These are phyloP conservation scores for Diaphora mendica DNA, from an alignment of 2,888 invertebrate species.

Conservation along the genomic window DNA sequence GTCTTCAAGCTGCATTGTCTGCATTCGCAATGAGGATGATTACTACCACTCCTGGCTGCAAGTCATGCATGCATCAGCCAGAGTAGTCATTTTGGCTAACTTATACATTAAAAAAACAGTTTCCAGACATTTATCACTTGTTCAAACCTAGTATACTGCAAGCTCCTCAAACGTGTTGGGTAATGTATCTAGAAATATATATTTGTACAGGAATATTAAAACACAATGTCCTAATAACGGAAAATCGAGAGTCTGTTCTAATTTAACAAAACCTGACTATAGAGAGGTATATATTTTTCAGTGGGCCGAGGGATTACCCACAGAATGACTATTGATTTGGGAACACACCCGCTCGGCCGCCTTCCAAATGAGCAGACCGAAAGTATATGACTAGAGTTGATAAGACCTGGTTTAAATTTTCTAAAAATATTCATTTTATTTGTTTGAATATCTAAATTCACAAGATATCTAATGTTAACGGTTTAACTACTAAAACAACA, in stretches of 20 bases:
- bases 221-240: not conserved
- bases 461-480: too few relatives aligned
- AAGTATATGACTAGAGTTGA: conserved; percentile 61
- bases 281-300: conserved; percentile 75
- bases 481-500: too few relatives aligned
- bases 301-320: conserved; percentile 76
- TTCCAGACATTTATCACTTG: not conserved
- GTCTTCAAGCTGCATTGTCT: too few relatives aligned
- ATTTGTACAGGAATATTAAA: not conserved
- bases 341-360: conserved; percentile 79
- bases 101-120: not conserved
- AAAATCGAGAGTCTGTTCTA: not conserved
- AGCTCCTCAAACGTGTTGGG: not conserved
- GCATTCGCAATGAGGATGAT: too few relatives aligned
- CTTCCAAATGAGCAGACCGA: conserved; percentile 82
- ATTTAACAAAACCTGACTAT: conserved; percentile 33
- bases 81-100: too few relatives aligned
- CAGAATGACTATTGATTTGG: conserved; percentile 86
- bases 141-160: not conserved
- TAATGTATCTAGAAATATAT: not conserved
- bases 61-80: too few relatives aligned
- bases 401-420: conserved; percentile 51
- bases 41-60: too few relatives aligned
- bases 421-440: not conserved
- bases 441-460: not conserved